Evolutionary conservation across 1,140 invertebrate genomes (phyloP).

Genomic region (Arctopsyche grandis): DNA sequence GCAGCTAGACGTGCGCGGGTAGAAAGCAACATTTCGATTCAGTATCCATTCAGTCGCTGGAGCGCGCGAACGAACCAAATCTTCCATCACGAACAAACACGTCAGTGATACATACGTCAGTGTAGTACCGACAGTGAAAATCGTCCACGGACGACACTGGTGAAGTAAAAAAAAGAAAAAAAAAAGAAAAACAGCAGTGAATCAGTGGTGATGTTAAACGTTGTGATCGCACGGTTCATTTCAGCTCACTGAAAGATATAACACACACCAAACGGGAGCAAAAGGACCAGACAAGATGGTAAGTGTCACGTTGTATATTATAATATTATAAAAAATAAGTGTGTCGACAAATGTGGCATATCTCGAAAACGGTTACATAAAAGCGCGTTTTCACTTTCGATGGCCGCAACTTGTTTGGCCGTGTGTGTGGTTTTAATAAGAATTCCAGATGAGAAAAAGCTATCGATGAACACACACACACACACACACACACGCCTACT

Average conservation of each 20-base stretch:
- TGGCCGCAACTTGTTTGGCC: conserved; percentile 37
- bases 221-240: too few relatives aligned
- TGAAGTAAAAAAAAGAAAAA: too few relatives aligned
- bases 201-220: background rate
- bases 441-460: conserved; percentile 38
- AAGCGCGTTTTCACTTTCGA: conserved; percentile 43
- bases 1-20: background rate
- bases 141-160: background rate
- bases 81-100: background rate
- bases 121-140: background rate
- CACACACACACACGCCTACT: background rate
- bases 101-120: too few relatives aligned
- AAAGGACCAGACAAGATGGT: background rate
- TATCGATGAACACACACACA: background rate
- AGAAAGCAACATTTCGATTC: conserved; percentile 35
- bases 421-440: conserved; percentile 19
- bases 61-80: background rate
- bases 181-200: background rate
- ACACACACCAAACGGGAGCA: background rate
- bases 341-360: background rate
- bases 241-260: too few relatives aligned
- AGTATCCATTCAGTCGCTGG: conserved; percentile 26
- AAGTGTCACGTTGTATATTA: too few relatives aligned
- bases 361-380: conserved; percentile 17
- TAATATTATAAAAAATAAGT: background rate